Evolutionary conservation across 2,888 invertebrate species (phyloP).

Genomic region (Platypus cylindrus): DNA sequence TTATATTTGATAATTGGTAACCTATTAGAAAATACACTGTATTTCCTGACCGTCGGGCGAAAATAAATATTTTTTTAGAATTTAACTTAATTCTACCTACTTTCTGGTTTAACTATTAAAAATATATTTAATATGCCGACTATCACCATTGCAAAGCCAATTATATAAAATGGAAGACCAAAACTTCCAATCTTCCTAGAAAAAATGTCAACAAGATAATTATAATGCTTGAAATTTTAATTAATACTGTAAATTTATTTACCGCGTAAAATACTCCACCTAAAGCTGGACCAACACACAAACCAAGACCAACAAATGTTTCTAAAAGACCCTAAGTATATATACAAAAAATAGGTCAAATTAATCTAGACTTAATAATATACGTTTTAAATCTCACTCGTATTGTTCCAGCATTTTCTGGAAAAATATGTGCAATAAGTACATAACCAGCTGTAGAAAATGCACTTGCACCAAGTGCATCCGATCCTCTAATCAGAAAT

Average conservation of each 20-base stretch:
- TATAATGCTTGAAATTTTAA: too few species aligned
- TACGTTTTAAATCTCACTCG: constrained; percentile 37
- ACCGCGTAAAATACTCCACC: constrained; percentile 67
- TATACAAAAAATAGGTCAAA: background rate
- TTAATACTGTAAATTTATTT: too few species aligned
- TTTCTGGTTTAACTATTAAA: constrained; percentile 46
- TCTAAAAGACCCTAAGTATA: constrained; percentile 53
- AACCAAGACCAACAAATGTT: constrained; percentile 66
- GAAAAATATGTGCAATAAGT: constrained; percentile 62
- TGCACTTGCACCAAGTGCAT: constrained; percentile 62
- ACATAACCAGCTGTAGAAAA: constrained; percentile 67
- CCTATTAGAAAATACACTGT: too few species aligned
- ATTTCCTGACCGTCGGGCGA: too few species aligned
- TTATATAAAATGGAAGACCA: constrained; percentile 61
- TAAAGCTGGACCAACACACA: constrained; percentile 68
- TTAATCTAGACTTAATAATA: background rate
- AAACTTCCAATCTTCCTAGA: constrained; percentile 67
- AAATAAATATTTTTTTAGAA: too few species aligned
- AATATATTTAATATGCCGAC: constrained; percentile 51
- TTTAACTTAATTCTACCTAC: too few species aligned
- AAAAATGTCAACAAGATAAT: constrained; percentile 25
- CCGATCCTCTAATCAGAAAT: constrained; percentile 57
- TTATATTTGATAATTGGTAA: too few species aligned
- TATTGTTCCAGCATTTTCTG: constrained; percentile 59
- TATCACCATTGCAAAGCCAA: constrained; percentile 52